These are phyloP conservation scores for Schizothorax lantsangensis DNA, from an alignment of 2,797 vertebrate species.

Conservation along the genomic window DNA sequence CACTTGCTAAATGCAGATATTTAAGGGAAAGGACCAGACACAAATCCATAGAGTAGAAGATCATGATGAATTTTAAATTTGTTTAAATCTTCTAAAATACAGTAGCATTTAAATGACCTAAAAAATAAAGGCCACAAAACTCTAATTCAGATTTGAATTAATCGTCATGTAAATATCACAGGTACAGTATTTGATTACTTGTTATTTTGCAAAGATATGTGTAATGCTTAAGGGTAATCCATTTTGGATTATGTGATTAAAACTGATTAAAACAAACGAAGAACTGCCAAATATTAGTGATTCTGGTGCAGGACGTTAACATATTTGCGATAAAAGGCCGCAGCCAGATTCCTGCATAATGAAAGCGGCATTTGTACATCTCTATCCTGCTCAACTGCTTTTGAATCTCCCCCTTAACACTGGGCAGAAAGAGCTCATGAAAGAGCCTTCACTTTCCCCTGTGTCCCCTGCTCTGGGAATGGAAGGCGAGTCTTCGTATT, in stretches of 20 bases:
- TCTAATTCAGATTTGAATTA: not conserved
- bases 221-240: not conserved
- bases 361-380: slow-evolving; percentile 69
- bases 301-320: slow-evolving; percentile 1
- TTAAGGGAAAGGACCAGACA: not conserved
- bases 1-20: not conserved
- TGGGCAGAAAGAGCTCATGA: slow-evolving; percentile 79
- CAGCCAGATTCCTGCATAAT: slow-evolving; percentile 74
- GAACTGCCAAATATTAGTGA: slow-evolving; percentile 15
- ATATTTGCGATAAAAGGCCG: slow-evolving; percentile 68
- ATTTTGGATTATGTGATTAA: not conserved
- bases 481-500: slow-evolving; percentile 77
- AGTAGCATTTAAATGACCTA: not conserved
- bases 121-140: not conserved
- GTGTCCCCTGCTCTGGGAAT: slow-evolving; percentile 73
- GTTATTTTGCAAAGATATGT: slow-evolving; percentile 19
- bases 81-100: not conserved
- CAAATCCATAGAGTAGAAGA: not conserved
- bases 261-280: not conserved
- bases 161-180: not conserved
- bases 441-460: slow-evolving; percentile 70
- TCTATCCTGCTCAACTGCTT: slow-evolving; percentile 73
- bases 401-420: slow-evolving; percentile 75
- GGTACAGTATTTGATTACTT: not conserved
- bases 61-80: not conserved